Evolutionary conservation across 2,888 invertebrate genomes (phyloP).

Genomic region (Protodeltote pygarga): DNA sequence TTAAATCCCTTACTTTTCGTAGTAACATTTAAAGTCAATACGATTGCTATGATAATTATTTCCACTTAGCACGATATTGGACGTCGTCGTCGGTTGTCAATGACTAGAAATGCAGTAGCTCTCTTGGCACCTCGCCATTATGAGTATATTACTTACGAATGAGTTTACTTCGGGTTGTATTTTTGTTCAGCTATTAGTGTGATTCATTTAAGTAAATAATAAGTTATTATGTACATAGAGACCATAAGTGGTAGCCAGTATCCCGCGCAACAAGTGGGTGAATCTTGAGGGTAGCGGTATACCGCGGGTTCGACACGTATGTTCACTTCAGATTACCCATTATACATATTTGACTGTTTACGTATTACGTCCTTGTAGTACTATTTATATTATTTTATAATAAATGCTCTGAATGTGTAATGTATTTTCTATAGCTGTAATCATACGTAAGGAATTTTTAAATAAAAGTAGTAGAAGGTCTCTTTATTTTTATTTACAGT

Average conservation of each 20-base stretch:
- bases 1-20: not conserved
- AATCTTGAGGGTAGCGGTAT: constrained; percentile 52
- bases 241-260: constrained; percentile 46
- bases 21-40: constrained; percentile 8
- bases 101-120: constrained; percentile 54
- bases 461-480: no score
- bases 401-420: no score
- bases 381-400: no score
- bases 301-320: constrained; percentile 38
- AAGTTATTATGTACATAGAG: constrained; percentile 36
- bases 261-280: constrained; percentile 59
- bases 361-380: no score
- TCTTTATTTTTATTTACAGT: no score
- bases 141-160: constrained; percentile 49
- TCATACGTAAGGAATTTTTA: no score
- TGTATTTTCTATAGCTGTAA: no score
- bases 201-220: constrained; percentile 34
- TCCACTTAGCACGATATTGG: constrained; percentile 41
- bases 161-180: constrained; percentile 47
- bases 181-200: constrained; percentile 43
- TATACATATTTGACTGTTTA: no score
- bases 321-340: constrained; percentile 7
- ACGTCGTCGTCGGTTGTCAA: constrained; percentile 47
- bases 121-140: constrained; percentile 56
- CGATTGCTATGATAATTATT: constrained; percentile 36